Base-by-base conservation (phyloP, 2,888 invertebrate genomes). In the Hydrotaea diabolus region DNA sequence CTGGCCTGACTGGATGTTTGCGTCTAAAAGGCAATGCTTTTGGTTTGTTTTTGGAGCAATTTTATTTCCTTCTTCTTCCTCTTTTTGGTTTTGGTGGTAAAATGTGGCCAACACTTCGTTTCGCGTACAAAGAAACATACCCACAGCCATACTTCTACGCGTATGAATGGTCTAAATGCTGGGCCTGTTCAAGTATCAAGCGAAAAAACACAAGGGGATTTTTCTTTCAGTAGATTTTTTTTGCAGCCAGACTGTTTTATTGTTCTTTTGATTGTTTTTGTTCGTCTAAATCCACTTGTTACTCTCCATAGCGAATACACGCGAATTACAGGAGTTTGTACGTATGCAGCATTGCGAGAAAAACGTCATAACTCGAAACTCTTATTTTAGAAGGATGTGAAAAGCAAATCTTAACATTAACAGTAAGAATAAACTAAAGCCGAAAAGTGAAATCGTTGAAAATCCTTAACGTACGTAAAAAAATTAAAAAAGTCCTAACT, bases 231-330 rank as follows among this genome's bases (percentile, higher is more conserved):
- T 39, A 64, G 0, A 66, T 66, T 64, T 76, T 76, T 11, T 59
- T 59, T n/a, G 59, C 46, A 62, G 59, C 19, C 59, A 17, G 43
- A 13, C 21, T 59, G 59, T 74, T 74, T 74, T 46, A 23, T 23
- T 72, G 57, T 72, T 64, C 49, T 11, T 43, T 64, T 49, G 53
- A 5, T 31, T 76, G 62, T 74, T 77, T 78, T 49, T 59, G 55
- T 49, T 21, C 64, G 31, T 66, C 69, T 74, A 74, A 75, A 84
- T 84, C 80, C 84, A 84, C 84, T 84, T 84, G 84, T 84, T 84
- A 78, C 81, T 81, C 39, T 21, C 53, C 13, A 36, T 13, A 23
- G 11, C 21, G 39, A 75, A 57, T 46, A 11, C 39, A 39, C 19
- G 31, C 31, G 31, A 31, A 31, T 31, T 4, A 7, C 31, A 4